These are phyloP conservation scores for Sardina pilchardus DNA, from an alignment of 2,113 vertebrate species.

Conservation along the genomic window DNA sequence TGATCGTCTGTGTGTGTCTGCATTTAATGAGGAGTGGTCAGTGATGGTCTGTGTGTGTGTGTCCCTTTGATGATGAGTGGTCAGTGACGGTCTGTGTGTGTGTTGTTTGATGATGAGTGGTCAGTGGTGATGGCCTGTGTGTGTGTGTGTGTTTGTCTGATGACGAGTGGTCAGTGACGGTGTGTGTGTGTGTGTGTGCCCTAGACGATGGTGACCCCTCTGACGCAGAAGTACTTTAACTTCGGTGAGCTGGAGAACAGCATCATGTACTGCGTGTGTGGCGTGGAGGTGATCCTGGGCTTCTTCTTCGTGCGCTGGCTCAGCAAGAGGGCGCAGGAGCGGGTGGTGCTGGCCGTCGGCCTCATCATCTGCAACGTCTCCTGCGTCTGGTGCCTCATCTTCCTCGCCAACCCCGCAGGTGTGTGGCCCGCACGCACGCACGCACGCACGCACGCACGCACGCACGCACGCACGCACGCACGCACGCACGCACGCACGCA, in stretches of 20 bases:
- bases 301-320: slow-evolving; percentile 80
- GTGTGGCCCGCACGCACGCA: slow-evolving; percentile 23
- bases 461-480: neutral
- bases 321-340: slow-evolving; percentile 68
- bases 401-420: slow-evolving; percentile 77
- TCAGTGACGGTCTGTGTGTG: too few species aligned
- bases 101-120: too few species aligned
- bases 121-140: too few species aligned
- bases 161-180: too few species aligned
- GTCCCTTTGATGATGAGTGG: too few species aligned
- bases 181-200: neutral
- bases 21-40: too few species aligned
- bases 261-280: slow-evolving; percentile 80
- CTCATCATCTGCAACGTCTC: slow-evolving; percentile 76
- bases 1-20: slow-evolving; percentile 11
- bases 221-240: slow-evolving; percentile 78
- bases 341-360: slow-evolving; percentile 74
- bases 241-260: slow-evolving; percentile 84
- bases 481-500: too few species aligned
- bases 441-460: too few species aligned
- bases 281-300: slow-evolving; percentile 77
- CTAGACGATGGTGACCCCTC: slow-evolving; percentile 82
- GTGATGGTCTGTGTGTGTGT: too few species aligned
- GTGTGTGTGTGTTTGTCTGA: too few species aligned
- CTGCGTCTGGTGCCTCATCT: slow-evolving; percentile 79